These are phyloP conservation scores for Lydus trimaculatus DNA, from an alignment of 2,888 invertebrate genomes.

Conservation along the genomic window DNA sequence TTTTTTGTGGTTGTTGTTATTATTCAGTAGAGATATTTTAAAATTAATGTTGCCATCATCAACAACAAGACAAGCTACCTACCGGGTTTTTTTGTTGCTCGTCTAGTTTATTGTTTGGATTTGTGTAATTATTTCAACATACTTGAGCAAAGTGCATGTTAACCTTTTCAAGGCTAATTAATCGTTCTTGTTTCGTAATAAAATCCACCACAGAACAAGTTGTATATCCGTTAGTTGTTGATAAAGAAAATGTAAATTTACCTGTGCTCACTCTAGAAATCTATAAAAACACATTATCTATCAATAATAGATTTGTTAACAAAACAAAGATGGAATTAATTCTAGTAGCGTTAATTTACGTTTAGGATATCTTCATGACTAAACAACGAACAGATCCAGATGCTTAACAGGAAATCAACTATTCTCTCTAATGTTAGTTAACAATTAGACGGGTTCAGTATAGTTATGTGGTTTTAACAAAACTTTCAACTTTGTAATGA, in stretches of 20 bases:
- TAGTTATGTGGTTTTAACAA: neutral
- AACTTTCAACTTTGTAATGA: slow-evolving; percentile 22
- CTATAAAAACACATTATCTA: neutral
- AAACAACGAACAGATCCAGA: neutral
- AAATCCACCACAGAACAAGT: slow-evolving; percentile 17
- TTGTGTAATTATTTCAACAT: slow-evolving; percentile 28
- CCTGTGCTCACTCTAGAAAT: neutral
- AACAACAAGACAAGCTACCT: neutral
- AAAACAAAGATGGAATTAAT: neutral
- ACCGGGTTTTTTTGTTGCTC: too few relatives aligned
- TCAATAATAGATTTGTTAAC: neutral
- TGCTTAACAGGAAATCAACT: slow-evolving; percentile 6
- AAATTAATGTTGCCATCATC: neutral
- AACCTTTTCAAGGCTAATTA: slow-evolving; percentile 28
- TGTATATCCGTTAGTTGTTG: neutral
- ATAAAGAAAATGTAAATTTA: neutral
- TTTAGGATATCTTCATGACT: neutral
- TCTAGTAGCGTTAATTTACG: neutral
- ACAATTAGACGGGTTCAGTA: neutral
- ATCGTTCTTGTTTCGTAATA: slow-evolving; percentile 23
- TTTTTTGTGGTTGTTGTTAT: neutral
- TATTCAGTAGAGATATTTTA: neutral
- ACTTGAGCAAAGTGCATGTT: slow-evolving; percentile 26
- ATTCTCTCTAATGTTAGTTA: slow-evolving; percentile 5
- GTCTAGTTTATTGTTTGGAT: slow-evolving; percentile 16